Evolutionary conservation across 2,888 invertebrate species (phyloP).

Genomic region (Shargacucullia verbasci): DNA sequence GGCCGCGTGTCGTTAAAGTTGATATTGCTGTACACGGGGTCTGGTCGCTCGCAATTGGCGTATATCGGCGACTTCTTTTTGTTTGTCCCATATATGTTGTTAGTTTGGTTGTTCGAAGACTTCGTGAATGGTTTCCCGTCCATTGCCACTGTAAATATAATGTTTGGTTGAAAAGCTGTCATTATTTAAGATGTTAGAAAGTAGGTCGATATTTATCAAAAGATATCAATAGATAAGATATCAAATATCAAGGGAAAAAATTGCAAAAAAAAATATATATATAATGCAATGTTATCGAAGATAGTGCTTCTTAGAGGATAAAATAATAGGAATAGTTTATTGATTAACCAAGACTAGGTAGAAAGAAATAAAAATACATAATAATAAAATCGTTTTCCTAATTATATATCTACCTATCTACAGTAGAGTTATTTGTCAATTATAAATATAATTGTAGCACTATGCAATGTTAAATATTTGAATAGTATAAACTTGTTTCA

Average conservation of each 20-base stretch:
- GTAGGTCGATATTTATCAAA: constrained; percentile 32
- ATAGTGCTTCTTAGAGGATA: constrained; percentile 8
- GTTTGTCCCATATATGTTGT: constrained; percentile 73
- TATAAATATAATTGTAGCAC: no score
- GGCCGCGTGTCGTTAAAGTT: constrained; percentile 72
- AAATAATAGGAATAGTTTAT: not conserved
- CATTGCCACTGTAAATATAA: constrained; percentile 78
- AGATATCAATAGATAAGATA: constrained; percentile 20
- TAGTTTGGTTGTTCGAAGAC: constrained; percentile 62
- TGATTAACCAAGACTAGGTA: no score
- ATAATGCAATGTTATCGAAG: constrained; percentile 13
- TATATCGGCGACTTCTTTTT: constrained; percentile 77
- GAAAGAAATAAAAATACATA: no score
- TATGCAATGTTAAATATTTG: no score
- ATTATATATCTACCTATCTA: no score
- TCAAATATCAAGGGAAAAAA: constrained; percentile 1
- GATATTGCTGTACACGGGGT: constrained; percentile 77
- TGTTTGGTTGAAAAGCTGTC: constrained; percentile 4
- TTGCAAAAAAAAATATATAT: constrained; percentile 1
- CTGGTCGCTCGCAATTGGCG: constrained; percentile 77
- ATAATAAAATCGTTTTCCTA: no score
- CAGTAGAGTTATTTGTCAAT: no score
- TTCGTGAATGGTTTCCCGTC: constrained; percentile 81
- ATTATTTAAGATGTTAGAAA: constrained; percentile 25
- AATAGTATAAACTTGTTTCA: no score